A percentile compares a stretch with the other conserved stretches of the same genome.
Conservation (phyloP, 2,888 invertebrate species). For the Hipparchia sbordonii region DNA sequence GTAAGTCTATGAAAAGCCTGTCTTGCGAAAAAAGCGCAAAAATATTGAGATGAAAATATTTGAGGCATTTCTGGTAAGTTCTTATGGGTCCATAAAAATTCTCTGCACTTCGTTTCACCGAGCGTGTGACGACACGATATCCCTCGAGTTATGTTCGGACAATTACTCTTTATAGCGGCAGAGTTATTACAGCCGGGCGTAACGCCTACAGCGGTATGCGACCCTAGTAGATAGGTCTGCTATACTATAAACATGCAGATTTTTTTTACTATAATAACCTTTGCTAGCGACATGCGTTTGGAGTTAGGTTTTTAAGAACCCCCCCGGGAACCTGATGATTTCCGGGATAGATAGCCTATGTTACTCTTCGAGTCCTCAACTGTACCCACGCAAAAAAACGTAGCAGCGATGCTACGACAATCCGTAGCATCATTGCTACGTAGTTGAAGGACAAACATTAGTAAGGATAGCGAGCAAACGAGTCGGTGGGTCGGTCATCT, state of each 20-base stretch:
- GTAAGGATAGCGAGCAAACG: too few relatives aligned
- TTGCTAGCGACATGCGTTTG: not conserved
- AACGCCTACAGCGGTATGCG: constrained; percentile 25
- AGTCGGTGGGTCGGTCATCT: too few relatives aligned
- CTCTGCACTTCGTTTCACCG: not conserved
- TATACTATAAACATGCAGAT: too few relatives aligned
- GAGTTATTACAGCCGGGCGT: constrained; percentile 16
- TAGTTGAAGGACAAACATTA: too few relatives aligned
- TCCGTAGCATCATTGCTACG: too few relatives aligned
- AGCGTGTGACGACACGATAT: constrained; percentile 22
- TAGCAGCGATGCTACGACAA: too few relatives aligned
- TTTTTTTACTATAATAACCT: not conserved
- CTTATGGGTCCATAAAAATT: constrained; percentile 1
- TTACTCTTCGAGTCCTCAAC: too few relatives aligned
- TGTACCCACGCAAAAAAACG: too few relatives aligned
- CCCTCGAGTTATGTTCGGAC: constrained; percentile 24
- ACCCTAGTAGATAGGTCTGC: not conserved
- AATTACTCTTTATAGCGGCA: constrained; percentile 32
- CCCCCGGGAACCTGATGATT: too few relatives aligned
- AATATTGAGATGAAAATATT: not conserved
- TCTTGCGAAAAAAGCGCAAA: not conserved
- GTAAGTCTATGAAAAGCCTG: too few relatives aligned
- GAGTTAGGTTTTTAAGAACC: too few relatives aligned
- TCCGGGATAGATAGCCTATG: too few relatives aligned
- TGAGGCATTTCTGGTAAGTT: not conserved